phyloP scores from a whole-genome alignment of 2,113 vertebrate genomes.

The Vireo altiloquus region DNA sequence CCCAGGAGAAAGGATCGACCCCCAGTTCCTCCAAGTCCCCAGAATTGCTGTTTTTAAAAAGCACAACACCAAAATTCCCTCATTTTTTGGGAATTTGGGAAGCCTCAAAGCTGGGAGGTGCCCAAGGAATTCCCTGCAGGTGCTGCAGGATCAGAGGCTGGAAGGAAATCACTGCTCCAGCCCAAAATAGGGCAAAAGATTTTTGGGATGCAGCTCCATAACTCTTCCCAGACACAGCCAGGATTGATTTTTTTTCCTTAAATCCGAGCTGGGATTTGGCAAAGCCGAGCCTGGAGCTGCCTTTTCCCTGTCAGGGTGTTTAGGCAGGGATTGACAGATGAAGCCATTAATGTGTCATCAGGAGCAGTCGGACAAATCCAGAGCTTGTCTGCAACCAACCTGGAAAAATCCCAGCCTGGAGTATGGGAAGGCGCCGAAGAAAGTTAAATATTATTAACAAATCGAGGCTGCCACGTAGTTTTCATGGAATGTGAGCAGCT shows the following conservation, averaged over 20 bases:
- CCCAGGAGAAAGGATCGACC: neutral
- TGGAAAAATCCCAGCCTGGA: constrained; percentile 45
- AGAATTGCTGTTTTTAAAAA: neutral
- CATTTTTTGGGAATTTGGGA: neutral
- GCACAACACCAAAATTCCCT: neutral
- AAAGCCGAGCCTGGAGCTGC: neutral
- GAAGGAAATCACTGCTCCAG: neutral
- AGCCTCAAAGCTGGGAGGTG: neutral
- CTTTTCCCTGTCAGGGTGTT: constrained; percentile 41
- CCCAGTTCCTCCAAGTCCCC: neutral
- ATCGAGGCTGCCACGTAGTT: constrained; percentile 67
- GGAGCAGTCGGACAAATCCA: constrained; percentile 56
- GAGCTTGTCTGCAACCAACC: constrained; percentile 64
- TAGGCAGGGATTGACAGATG: neutral
- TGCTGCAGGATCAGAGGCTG: neutral
- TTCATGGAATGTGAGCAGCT: constrained; percentile 64
- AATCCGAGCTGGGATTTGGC: neutral
- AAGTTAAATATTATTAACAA: constrained; percentile 76
- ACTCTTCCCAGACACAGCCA: neutral
- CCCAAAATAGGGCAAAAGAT: neutral
- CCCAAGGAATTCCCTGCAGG: neutral
- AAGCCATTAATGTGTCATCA: neutral
- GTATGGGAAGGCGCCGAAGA: constrained; percentile 67
- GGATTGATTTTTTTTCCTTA: neutral
- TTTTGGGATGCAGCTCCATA: neutral